A percentile compares a stretch with the other conserved stretches of the same genome.
phyloP scores from a whole-genome alignment of 1,140 invertebrate species.

The Bombus vancouverensis region DNA sequence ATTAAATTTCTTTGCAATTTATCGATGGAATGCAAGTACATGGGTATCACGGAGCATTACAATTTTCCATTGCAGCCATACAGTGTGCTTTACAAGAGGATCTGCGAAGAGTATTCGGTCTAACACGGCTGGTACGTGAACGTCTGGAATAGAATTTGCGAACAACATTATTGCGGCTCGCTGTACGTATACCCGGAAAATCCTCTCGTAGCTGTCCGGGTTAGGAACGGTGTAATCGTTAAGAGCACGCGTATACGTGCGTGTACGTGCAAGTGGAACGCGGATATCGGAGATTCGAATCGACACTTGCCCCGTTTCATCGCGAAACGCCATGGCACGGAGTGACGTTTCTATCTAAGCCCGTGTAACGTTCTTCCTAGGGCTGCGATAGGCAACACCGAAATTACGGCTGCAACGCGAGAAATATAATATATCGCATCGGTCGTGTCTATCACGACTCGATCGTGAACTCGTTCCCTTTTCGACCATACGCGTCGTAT shows the following conservation, averaged over 20 bases:
- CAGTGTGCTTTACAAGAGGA: background rate
- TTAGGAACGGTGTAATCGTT: conserved; percentile 16
- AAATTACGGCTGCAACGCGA: conserved; percentile 26
- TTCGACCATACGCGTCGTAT: background rate
- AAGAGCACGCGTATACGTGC: background rate
- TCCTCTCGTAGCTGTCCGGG: conserved; percentile 4
- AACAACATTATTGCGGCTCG: conserved; percentile 21
- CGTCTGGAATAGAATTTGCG: conserved; percentile 17
- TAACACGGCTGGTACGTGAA: background rate
- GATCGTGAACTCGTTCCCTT: conserved; percentile 7
- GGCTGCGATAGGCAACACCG: background rate
- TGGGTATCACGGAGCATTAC: too few species aligned
- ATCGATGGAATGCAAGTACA: accelerated
- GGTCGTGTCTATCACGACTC: background rate
- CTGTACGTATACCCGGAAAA: background rate
- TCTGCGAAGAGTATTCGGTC: conserved; percentile 16
- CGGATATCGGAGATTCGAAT: conserved; percentile 51
- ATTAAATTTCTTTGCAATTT: background rate
- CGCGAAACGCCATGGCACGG: conserved; percentile 9
- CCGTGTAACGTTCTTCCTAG: conserved; percentile 14
- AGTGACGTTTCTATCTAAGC: conserved; percentile 45
- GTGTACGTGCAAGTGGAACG: background rate
- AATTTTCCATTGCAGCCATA: too few species aligned
- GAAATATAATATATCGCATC: too few species aligned
- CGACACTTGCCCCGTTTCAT: conserved; percentile 46